These are phyloP conservation scores for Minunthozetes semirufus DNA, from an alignment of 2,888 invertebrate species.

Conservation along the genomic window DNA sequence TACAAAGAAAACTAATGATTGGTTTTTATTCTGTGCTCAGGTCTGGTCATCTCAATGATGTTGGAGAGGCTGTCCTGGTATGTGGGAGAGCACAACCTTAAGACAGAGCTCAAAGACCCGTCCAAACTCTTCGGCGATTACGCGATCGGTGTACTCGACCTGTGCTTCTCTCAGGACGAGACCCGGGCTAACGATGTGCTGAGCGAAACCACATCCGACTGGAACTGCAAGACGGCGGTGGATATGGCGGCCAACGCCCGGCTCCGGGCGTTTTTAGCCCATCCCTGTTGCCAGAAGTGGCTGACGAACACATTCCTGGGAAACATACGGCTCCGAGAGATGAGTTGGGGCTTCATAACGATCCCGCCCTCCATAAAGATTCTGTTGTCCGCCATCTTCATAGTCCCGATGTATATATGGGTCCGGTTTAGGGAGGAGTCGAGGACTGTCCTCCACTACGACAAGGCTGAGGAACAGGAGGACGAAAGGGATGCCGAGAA, in stretches of 20 bases:
- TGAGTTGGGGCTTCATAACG: constrained; percentile 46
- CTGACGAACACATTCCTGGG: constrained; percentile 50
- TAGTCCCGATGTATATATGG: constrained; percentile 49
- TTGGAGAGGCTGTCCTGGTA: constrained; percentile 42
- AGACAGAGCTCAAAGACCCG: constrained; percentile 42
- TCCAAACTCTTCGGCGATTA: constrained; percentile 44
- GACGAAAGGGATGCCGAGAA: constrained; percentile 38
- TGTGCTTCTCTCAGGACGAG: constrained; percentile 46
- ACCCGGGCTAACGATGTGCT: constrained; percentile 47
- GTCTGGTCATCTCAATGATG: constrained; percentile 43
- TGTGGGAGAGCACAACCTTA: constrained; percentile 42
- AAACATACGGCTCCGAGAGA: constrained; percentile 47
- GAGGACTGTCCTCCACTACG: constrained; percentile 24
- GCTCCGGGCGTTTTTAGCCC: constrained; percentile 50
- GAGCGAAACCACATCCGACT: constrained; percentile 47
- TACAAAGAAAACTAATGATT: too few relatives aligned
- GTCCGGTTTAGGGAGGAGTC: constrained; percentile 43
- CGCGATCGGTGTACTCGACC: constrained; percentile 46
- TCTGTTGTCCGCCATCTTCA: constrained; percentile 46
- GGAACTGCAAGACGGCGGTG: constrained; percentile 48
- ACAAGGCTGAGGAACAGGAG: constrained; percentile 37
- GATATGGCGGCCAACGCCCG: constrained; percentile 49
- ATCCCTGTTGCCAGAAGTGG: constrained; percentile 53
- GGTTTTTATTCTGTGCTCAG: background rate
- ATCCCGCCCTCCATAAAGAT: constrained; percentile 48